Conservation (phyloP, 2,888 invertebrate genomes). For the Chymomyza fuscimana region DNA sequence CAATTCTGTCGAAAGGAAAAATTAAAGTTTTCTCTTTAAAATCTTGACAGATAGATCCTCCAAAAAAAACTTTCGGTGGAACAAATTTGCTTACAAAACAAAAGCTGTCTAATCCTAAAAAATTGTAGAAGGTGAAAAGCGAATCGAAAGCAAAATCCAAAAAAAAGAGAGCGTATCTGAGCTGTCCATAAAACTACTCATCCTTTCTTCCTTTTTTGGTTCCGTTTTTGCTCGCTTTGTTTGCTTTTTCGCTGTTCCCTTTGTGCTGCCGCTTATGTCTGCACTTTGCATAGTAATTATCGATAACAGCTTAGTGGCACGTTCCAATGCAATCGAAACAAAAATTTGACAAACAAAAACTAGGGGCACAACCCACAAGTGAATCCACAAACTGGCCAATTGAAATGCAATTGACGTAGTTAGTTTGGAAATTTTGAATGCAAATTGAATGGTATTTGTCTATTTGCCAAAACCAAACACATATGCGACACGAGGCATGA, state of each 20-base stretch:
- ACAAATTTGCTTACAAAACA: no score
- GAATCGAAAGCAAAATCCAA: no score
- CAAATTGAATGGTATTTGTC: neutral
- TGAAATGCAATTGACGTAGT: neutral
- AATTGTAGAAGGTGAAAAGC: no score
- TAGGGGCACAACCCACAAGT: neutral
- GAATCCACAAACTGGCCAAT: neutral
- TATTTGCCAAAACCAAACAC: neutral
- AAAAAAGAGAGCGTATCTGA: no score
- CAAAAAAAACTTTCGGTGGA: no score
- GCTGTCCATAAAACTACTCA: no score
- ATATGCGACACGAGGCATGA: neutral
- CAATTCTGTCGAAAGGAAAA: no score
- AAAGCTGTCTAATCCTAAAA: no score
- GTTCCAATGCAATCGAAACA: slow-evolving; percentile 47
- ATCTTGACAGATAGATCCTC: no score
- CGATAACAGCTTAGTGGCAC: slow-evolving; percentile 44
- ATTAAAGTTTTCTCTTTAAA: no score
- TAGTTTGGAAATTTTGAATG: neutral
- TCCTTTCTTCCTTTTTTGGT: neutral
- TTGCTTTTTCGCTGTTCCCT: slow-evolving; percentile 6
- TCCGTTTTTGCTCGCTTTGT: neutral
- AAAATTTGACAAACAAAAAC: neutral
- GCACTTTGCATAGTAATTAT: slow-evolving; percentile 54
- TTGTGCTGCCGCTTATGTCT: neutral